phyloP scores from a whole-genome alignment of 2,113 vertebrate species.

The Ctenodactylus gundi region DNA sequence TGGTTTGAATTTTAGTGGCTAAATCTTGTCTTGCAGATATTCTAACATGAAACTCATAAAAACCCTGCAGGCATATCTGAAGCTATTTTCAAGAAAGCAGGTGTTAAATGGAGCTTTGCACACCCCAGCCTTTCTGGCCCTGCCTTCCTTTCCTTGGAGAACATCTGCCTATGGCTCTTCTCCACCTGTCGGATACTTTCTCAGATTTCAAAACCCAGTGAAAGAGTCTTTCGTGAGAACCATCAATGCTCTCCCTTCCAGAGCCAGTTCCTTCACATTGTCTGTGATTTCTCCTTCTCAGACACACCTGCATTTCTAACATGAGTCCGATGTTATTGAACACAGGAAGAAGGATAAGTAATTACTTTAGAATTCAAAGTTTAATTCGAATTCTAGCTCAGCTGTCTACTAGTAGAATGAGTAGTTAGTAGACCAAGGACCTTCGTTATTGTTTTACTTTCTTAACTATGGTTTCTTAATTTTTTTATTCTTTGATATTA shows the following conservation, averaged over 20 bases:
- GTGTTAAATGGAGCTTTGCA: not conserved
- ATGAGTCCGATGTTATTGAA: not conserved
- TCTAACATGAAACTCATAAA: slow-evolving; percentile 34
- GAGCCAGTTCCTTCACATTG: not conserved
- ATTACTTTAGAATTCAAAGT: not conserved
- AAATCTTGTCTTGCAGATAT: slow-evolving; percentile 10
- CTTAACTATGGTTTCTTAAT: not conserved
- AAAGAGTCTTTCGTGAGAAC: not conserved
- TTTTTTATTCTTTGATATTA: not conserved
- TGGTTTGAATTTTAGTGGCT: slow-evolving; percentile 28
- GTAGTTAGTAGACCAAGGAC: not conserved
- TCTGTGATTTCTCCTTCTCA: not conserved
- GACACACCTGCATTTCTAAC: not conserved
- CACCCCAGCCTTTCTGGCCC: not conserved
- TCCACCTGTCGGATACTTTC: slow-evolving; percentile 25
- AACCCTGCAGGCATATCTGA: not conserved
- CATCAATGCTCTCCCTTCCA: not conserved
- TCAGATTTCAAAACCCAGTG: not conserved
- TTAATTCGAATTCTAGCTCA: not conserved
- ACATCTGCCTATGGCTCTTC: not conserved
- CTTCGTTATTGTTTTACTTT: not conserved
- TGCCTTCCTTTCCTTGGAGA: not conserved
- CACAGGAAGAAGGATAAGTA: not conserved
- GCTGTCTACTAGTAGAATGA: not conserved
- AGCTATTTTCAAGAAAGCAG: not conserved